These are phyloP conservation scores for Pristionchus entomophagus DNA, from an alignment of 2,888 invertebrate species.

Conservation along the genomic window DNA sequence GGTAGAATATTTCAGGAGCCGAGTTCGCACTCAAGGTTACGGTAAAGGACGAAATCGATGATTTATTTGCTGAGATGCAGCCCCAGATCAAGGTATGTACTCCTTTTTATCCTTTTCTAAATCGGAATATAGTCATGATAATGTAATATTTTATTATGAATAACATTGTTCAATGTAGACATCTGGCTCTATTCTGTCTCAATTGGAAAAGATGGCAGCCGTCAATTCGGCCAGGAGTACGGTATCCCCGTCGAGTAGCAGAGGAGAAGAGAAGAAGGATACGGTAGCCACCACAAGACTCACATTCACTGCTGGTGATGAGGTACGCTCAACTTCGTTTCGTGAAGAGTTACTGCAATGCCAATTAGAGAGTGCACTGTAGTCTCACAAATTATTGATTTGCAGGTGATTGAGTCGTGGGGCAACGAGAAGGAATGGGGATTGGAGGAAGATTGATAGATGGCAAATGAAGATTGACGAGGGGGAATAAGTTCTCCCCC, in stretches of 20 bases:
- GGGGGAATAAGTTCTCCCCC: not conserved
- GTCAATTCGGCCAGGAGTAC: not conserved
- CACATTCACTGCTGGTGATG: constrained; percentile 9
- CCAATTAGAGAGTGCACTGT: too few species aligned
- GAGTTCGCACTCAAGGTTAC: constrained; percentile 44
- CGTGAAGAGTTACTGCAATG: too few species aligned
- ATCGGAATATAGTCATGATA: not conserved
- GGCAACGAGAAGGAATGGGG: not conserved
- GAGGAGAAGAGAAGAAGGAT: constrained; percentile 5
- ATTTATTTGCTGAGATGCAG: constrained; percentile 47
- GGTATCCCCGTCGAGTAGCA: not conserved
- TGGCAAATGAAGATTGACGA: not conserved
- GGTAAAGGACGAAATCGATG: constrained; percentile 34
- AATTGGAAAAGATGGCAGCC: constrained; percentile 35
- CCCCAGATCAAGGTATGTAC: constrained; percentile 28
- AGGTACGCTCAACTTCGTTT: constrained; percentile 33
- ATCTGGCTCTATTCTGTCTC: constrained; percentile 14
- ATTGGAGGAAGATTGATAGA: constrained; percentile 28
- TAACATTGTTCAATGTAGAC: not conserved
- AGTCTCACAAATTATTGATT: constrained; percentile 9
- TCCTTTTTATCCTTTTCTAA: not conserved
- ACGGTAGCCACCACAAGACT: constrained; percentile 9
- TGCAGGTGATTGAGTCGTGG: constrained; percentile 7
- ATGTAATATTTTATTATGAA: not conserved
- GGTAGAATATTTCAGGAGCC: constrained; percentile 28